These are phyloP conservation scores for Bombus picipes DNA, from an alignment of 1,140 invertebrate species.

Conservation along the genomic window DNA sequence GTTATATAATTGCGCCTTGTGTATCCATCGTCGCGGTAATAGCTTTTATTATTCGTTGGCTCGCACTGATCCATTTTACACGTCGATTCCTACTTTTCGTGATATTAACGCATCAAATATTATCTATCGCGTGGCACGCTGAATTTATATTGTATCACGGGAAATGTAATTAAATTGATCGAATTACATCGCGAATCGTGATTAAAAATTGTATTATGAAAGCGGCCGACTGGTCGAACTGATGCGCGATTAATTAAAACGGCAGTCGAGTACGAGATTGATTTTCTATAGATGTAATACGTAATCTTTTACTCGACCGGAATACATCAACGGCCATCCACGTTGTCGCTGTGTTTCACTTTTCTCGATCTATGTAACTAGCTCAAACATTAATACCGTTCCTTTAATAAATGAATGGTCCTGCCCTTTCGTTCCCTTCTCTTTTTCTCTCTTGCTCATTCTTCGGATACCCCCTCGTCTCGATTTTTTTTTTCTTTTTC, in stretches of 20 bases:
- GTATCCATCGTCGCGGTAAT: constrained; percentile 31
- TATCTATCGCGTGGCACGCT: constrained; percentile 11
- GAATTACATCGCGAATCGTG: constrained; percentile 37
- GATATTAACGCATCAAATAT: constrained; percentile 33
- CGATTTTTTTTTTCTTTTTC: not conserved
- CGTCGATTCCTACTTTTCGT: constrained; percentile 14
- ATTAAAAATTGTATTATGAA: constrained; percentile 21
- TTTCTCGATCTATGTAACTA: not conserved
- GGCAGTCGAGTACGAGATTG: constrained; percentile 2
- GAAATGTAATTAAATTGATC: constrained; percentile 40
- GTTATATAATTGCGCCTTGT: constrained; percentile 53
- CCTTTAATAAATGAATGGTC: constrained; percentile 44
- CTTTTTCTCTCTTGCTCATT: not conserved
- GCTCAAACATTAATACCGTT: constrained; percentile 50
- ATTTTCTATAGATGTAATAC: constrained; percentile 18
- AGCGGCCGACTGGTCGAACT: not conserved
- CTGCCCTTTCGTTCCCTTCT: not conserved
- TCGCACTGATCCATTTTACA: constrained; percentile 22
- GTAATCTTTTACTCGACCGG: constrained; percentile 38
- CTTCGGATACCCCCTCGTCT: too few relatives aligned
- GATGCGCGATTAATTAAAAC: constrained; percentile 50
- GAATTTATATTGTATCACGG: not conserved
- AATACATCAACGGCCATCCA: constrained; percentile 1
- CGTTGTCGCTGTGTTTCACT: not conserved
- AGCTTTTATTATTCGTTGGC: constrained; percentile 22